Base-by-base conservation (phyloP, 2,888 invertebrate species). In the Caenorhabditis zanzibari region DNA sequence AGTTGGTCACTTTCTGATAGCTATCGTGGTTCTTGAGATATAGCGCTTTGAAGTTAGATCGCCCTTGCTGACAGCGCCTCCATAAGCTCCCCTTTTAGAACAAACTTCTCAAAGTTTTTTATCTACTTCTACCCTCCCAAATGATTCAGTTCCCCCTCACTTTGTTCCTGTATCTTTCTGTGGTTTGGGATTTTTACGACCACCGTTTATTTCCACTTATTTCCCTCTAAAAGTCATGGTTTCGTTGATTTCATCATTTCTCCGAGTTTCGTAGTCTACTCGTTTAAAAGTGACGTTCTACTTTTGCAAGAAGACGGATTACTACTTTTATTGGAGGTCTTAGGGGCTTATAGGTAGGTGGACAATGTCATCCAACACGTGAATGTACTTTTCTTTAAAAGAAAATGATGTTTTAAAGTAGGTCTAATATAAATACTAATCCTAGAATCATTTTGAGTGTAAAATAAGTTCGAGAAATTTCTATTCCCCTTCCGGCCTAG, bases 211-310 rank as follows among this genome's bases (percentile, higher is more conserved):
- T 26, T 14, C 14, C 54, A 10, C 9, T 26, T 26, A 10, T 52
- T 19, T 56, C 56, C 28, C 6, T 56, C 56, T n/a, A 32, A 38
- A 26, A 58, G 28, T 58, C 58, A 58, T 58, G n/a, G n/a, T 26
- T 58, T 58, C 58, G 14, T n/a, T 58, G 28, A 26, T 26, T 54
- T 54, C 54, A 54, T 54, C 14, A 26, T 54, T 54, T 54, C 54
- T 26, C 7, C 47, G 19, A 47, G 5, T 47, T 47, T 47, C 19
- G 47, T 47, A 47, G 47, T 54, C 54, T 26, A 22, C 12, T 54
- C 14, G 26, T 54, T 54, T 54, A n/a, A 58, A 58, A 58, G 58
- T 58, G 58, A 58, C 58, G 58, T 58, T 26, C 28, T 16, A 26
- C 14, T 56, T 56, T 58, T 58, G 28, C 58, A 32, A n/a, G 12